phyloP scores from a whole-genome alignment of 1,140 invertebrate species.

The Drosophila sproati region DNA sequence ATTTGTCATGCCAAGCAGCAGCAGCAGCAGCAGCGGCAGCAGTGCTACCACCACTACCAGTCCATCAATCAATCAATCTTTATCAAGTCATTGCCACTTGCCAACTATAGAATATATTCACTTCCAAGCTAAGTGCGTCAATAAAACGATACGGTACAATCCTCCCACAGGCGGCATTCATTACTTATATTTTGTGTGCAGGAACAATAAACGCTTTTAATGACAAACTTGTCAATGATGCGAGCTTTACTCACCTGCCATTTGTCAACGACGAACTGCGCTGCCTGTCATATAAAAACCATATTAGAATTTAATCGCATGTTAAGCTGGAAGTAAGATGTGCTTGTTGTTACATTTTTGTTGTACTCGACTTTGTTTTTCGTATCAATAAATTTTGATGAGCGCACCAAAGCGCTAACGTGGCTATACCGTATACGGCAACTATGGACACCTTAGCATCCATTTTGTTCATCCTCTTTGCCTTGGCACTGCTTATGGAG shows the following conservation, averaged over 20 bases:
- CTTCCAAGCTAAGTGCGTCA: constrained; percentile 57
- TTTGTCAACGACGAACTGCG: constrained; percentile 25
- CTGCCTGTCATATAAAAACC: constrained; percentile 59
- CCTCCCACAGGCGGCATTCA: constrained; percentile 21
- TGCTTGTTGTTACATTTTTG: constrained; percentile 55
- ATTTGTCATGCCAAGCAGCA: constrained; percentile 63
- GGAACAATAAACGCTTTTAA: constrained; percentile 74
- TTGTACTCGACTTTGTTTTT: constrained; percentile 43
- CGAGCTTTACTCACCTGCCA: constrained; percentile 35
- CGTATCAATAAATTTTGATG: constrained; percentile 69
- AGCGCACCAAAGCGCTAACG: constrained; percentile 8
- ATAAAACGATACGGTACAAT: constrained; percentile 51
- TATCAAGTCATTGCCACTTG: constrained; percentile 71
- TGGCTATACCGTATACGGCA: neutral
- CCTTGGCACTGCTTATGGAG: constrained; percentile 14
- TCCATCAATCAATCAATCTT: constrained; percentile 70
- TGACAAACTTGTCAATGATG: constrained; percentile 56
- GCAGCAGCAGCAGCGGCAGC: neutral
- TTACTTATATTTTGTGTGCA: constrained; percentile 58
- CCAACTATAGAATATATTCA: constrained; percentile 23
- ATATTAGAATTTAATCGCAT: constrained; percentile 79
- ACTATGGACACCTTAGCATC: constrained; percentile 2
- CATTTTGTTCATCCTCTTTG: constrained; percentile 3
- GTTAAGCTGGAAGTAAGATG: constrained; percentile 61
- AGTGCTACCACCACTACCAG: constrained; percentile 22